Evolutionary conservation across 2,888 invertebrate genomes (phyloP).

Genomic region (Athalia circularis): DNA sequence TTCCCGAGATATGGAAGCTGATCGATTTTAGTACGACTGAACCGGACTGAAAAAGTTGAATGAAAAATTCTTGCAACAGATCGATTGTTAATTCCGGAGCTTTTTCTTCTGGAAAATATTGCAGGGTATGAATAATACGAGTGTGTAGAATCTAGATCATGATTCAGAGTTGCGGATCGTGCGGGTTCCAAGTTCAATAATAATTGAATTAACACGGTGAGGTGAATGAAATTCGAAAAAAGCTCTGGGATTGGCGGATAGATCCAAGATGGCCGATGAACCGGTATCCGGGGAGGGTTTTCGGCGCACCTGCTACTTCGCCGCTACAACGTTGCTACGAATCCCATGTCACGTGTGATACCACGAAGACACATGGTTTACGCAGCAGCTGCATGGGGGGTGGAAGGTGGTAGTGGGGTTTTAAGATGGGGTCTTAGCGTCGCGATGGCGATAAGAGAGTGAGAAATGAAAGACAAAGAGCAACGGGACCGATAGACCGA

Average conservation of each 20-base stretch:
- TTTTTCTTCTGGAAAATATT: too few species aligned
- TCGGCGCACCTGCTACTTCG: conserved; percentile 28
- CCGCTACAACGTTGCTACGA: neutral
- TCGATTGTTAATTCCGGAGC: too few species aligned
- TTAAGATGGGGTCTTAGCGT: too few species aligned
- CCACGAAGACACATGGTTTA: conserved; percentile 5
- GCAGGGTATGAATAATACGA: too few species aligned
- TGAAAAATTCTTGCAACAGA: too few species aligned
- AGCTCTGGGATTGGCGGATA: conserved; percentile 19
- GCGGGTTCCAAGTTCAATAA: neutral
- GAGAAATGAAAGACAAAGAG: neutral
- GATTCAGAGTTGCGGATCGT: neutral
- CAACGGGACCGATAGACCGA: neutral
- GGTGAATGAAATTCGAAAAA: conserved; percentile 29
- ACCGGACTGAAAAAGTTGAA: too few species aligned
- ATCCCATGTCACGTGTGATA: conserved; percentile 31
- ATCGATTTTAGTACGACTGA: too few species aligned
- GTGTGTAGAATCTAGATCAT: neutral
- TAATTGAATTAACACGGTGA: neutral
- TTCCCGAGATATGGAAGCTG: too few species aligned
- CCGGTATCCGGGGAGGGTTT: neutral
- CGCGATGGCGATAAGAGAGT: too few species aligned
- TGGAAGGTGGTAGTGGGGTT: neutral
- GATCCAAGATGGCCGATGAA: conserved; percentile 36
- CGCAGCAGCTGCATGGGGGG: neutral